phyloP scores from a whole-genome alignment of 2,113 vertebrate species.

The Gnathonemus longibarbis region DNA sequence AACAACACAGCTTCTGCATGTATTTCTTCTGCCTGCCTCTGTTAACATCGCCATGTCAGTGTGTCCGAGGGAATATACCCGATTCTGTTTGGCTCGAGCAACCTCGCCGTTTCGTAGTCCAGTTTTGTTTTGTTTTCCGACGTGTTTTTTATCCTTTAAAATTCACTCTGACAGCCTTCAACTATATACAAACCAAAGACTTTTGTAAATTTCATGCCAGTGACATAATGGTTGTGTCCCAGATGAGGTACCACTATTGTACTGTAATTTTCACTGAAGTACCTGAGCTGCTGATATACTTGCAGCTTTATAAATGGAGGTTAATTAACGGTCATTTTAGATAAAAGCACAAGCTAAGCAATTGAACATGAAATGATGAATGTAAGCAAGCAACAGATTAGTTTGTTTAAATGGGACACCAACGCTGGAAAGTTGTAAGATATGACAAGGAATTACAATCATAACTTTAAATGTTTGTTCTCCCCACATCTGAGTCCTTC shows the following conservation, averaged over 20 bases:
- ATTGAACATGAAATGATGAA: background rate
- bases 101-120: background rate
- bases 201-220: background rate
- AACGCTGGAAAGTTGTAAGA: background rate
- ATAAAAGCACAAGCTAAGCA: background rate
- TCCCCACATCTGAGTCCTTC: background rate
- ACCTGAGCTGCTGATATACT: background rate
- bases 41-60: background rate
- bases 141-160: background rate
- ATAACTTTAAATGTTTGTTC: background rate
- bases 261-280: background rate
- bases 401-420: background rate
- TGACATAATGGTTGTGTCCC: background rate
- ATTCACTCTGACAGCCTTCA: background rate
- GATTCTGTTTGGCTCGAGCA: background rate
- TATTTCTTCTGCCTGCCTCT: constrained; percentile 42
- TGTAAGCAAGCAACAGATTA: background rate
- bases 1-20: constrained; percentile 40
- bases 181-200: background rate
- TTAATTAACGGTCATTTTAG: background rate
- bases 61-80: background rate
- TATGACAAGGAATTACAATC: background rate
- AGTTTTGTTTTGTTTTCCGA: background rate
- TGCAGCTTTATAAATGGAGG: background rate
- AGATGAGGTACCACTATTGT: background rate